These are phyloP conservation scores for Porites australiensis DNA, from an alignment of 64 coral and sea anemone species.

Conservation along the genomic window DNA sequence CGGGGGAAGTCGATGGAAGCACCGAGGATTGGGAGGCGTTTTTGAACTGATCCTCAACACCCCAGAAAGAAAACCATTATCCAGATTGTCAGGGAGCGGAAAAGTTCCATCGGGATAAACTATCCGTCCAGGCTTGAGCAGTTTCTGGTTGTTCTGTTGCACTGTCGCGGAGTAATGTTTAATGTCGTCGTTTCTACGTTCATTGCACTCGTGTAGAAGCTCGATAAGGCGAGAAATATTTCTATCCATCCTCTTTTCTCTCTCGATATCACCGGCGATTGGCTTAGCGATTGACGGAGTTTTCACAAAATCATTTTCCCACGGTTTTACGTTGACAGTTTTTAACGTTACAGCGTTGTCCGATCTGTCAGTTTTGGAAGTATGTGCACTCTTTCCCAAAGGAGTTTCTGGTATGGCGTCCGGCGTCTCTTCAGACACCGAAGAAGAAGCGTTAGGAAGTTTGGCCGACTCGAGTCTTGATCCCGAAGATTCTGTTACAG, in stretches of 20 bases:
- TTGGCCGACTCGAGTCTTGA: neutral
- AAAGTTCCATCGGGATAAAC: too few species aligned
- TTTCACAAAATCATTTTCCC: slow-evolving; percentile 1
- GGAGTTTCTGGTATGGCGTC: neutral
- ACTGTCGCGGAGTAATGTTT: too few species aligned
- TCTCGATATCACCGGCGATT: neutral
- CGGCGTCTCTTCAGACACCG: neutral
- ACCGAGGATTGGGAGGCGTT: neutral
- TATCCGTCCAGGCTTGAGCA: neutral
- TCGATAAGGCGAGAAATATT: neutral
- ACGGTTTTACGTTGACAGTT: slow-evolving; percentile 20
- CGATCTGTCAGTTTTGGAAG: neutral
- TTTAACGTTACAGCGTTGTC: neutral
- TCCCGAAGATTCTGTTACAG: too few species aligned
- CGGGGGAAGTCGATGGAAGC: neutral
- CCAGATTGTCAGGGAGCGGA: neutral
- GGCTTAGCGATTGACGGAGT: neutral
- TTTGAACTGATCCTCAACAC: slow-evolving; percentile 9
- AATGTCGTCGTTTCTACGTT: neutral
- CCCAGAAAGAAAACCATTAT: neutral
- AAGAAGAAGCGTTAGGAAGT: neutral
- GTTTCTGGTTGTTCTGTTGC: too few species aligned
- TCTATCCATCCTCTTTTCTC: neutral
- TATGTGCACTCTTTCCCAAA: neutral
- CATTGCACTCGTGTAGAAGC: neutral